phyloP scores from a whole-genome alignment of 2,888 invertebrate species.

The Lymantria dispar region DNA sequence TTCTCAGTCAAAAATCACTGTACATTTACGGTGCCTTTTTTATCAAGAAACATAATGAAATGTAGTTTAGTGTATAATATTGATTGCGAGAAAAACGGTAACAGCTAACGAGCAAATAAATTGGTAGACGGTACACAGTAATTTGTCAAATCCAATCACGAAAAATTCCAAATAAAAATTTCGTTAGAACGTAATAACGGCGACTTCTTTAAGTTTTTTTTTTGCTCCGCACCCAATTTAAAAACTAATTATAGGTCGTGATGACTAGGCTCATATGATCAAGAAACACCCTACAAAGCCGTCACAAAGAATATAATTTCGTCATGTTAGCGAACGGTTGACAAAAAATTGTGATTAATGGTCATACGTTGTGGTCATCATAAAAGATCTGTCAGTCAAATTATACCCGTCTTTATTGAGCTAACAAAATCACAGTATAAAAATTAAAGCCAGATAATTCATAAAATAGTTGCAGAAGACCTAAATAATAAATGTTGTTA shows the following conservation, averaged over 20 bases:
- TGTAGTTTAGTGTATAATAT: slow-evolving; percentile 17
- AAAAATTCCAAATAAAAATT: slow-evolving; percentile 58
- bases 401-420: slow-evolving; percentile 47
- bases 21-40: not conserved
- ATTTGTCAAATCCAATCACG: slow-evolving; percentile 77
- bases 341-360: slow-evolving; percentile 80
- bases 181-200: slow-evolving; percentile 70
- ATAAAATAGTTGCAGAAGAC: slow-evolving; percentile 1
- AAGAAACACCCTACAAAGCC: slow-evolving; percentile 64
- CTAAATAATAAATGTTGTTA: slow-evolving; percentile 3
- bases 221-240: slow-evolving; percentile 74
- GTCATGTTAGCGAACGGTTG: slow-evolving; percentile 72
- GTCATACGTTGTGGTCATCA: slow-evolving; percentile 50
- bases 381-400: slow-evolving; percentile 65
- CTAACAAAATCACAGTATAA: slow-evolving; percentile 36
- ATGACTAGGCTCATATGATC: slow-evolving; percentile 71
- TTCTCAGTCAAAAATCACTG: not conserved
- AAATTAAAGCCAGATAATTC: slow-evolving; percentile 8
- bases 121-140: slow-evolving; percentile 54
- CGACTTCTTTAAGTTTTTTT: slow-evolving; percentile 65
- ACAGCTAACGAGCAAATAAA: slow-evolving; percentile 59
- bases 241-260: slow-evolving; percentile 76
- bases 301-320: slow-evolving; percentile 72
- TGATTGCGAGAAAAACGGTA: slow-evolving; percentile 43
- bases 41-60: slow-evolving; percentile 10